Base-by-base conservation (phyloP, 1,140 invertebrate genomes). In the Nylanderia fulva region DNA sequence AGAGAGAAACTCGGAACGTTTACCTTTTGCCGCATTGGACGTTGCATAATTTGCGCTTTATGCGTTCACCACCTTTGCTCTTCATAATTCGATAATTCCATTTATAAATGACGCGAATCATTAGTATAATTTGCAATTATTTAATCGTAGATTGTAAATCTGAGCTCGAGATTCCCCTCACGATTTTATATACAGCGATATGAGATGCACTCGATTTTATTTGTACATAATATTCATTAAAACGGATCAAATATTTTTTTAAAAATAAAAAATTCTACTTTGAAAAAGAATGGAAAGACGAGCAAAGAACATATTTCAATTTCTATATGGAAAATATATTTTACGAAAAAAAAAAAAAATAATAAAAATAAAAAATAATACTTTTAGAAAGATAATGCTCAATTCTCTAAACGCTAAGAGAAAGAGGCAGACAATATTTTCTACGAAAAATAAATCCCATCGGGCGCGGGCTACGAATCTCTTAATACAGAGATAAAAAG, bases 1-100 rank as follows among this genome's bases (percentile, higher is more conserved):
- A 15, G 6, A 5, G 15, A 27, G 8, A 0, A 5, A 15, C 33
- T 21, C 36, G n/a, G 64, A 11, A 27, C 39, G 39, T 33, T 24
- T n/a, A 39, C 27, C 13, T 24, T 5, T 21, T 39, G 66, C 13
- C 36, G 27, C 39, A 82, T 82, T 58, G 64, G 36, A 80, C 18
- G 36, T 71, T 82, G 52, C 66, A 45, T 82, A 72, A 82, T 72
- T 82, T 27, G 36, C 18, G 24, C 64, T 21, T 2, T 69, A 42
- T 71, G 64, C 52, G 6, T 58, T 68, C 21, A n/a, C 21, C n/a
- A 69, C 45, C 48, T 56, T 58, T 71, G 33, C 3, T 42, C 52
- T 58, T n/a, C n/a, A n/a, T n/a, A 58, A 58, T 42, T 39, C 60
- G 45, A 66, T 29, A 58, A 61, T 33, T 11, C 52, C 33, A 24